These are phyloP conservation scores for Xiphorhynchus erythropygius DNA, from an alignment of 2,797 vertebrate species.

Conservation along the genomic window DNA sequence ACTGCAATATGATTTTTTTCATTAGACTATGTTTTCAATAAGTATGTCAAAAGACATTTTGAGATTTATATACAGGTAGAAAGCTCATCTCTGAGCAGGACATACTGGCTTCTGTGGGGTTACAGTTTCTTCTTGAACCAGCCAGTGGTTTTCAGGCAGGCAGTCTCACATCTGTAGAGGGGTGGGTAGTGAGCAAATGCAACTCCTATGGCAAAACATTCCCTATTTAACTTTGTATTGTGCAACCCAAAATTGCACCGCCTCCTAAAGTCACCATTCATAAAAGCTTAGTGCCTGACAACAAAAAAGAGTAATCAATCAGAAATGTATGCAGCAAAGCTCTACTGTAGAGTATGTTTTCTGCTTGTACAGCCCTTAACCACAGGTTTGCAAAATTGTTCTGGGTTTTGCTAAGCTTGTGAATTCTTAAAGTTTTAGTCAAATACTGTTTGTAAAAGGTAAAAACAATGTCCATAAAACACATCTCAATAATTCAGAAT, in stretches of 20 bases:
- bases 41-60: neutral
- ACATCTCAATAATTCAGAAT: neutral
- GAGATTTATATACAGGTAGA: neutral
- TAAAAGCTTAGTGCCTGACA: neutral
- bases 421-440: neutral
- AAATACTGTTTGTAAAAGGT: neutral
- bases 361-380: neutral
- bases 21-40: neutral
- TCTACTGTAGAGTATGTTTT: neutral
- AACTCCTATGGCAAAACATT: neutral
- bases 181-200: neutral
- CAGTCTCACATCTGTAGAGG: neutral
- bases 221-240: neutral
- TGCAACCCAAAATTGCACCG: neutral
- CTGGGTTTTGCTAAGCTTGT: neutral
- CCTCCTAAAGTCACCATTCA: neutral
- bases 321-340: neutral
- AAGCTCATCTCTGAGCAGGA: neutral
- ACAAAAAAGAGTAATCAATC: neutral
- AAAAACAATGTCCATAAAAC: neutral
- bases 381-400: neutral
- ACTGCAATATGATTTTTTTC: neutral
- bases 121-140: neutral
- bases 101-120: neutral
- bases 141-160: neutral